These are phyloP conservation scores for Nomada lathburiana DNA, from an alignment of 2,888 invertebrate species.

Conservation along the genomic window DNA sequence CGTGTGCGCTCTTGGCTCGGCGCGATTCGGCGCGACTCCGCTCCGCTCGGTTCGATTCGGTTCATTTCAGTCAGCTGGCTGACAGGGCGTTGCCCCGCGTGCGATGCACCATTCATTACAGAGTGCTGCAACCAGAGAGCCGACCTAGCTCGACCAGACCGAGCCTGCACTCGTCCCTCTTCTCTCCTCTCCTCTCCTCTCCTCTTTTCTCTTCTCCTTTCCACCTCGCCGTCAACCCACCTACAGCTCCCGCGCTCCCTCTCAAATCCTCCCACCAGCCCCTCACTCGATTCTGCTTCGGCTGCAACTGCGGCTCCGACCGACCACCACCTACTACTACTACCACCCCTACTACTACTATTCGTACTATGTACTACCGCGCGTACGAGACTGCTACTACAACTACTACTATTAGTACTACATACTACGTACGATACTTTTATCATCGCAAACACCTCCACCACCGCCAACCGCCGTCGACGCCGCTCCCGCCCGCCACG, in stretches of 20 bases:
- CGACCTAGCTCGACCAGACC: constrained; percentile 78
- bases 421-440: constrained; percentile 41
- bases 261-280: constrained; percentile 30
- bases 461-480: not conserved
- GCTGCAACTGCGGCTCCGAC: constrained; percentile 58
- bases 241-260: constrained; percentile 23
- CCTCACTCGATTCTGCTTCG: constrained; percentile 64
- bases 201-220: constrained; percentile 18
- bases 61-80: constrained; percentile 82
- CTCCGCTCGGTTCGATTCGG: constrained; percentile 74
- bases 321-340: constrained; percentile 61
- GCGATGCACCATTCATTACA: constrained; percentile 81
- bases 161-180: constrained; percentile 45
- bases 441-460: constrained; percentile 31
- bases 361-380: constrained; percentile 41
- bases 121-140: constrained; percentile 76
- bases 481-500: not conserved
- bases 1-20: not conserved
- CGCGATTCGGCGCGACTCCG: constrained; percentile 63
- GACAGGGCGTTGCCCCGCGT: constrained; percentile 81
- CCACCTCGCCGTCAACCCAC: constrained; percentile 17
- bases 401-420: constrained; percentile 38
- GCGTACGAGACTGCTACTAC: constrained; percentile 31
- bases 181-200: not conserved
- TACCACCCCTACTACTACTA: constrained; percentile 57